phyloP scores from a whole-genome alignment of 2,797 vertebrate species.

The Dipus sagitta region DNA sequence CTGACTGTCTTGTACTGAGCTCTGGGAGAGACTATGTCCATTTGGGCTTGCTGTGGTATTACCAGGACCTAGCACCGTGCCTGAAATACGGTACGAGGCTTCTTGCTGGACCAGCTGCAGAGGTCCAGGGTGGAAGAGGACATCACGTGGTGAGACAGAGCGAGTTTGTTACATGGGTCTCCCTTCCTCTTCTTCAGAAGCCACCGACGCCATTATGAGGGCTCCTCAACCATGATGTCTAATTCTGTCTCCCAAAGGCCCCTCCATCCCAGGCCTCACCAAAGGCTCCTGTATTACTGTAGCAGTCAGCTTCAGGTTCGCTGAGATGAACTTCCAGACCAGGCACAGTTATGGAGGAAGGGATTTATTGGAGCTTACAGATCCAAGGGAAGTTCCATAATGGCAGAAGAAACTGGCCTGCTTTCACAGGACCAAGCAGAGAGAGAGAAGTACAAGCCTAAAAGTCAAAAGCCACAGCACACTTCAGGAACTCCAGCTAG shows the following conservation, averaged over 20 bases:
- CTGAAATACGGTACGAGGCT: neutral
- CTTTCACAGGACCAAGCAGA: too few species aligned
- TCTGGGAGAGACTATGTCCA: neutral
- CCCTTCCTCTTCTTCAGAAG: neutral
- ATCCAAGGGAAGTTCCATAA: too few species aligned
- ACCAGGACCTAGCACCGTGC: neutral
- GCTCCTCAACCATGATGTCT: neutral
- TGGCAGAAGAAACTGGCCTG: too few species aligned
- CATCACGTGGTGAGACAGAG: too few species aligned
- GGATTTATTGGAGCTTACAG: too few species aligned
- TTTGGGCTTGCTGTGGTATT: too few species aligned
- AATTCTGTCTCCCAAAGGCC: neutral
- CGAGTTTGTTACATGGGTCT: neutral
- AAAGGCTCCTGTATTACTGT: neutral
- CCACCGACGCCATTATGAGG: neutral
- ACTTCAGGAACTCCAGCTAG: too few species aligned
- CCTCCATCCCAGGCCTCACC: rapidly evolving
- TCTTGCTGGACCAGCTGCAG: neutral
- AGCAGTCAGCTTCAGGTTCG: too few species aligned
- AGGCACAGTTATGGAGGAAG: too few species aligned
- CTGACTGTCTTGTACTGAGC: neutral
- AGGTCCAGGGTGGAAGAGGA: neutral
- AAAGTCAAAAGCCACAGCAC: too few species aligned
- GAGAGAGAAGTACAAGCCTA: too few species aligned
- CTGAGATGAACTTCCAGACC: too few species aligned